Evolutionary conservation across 2,113 vertebrate species (phyloP).

Genomic region (Rhynchopsitta pachyrhyncha): DNA sequence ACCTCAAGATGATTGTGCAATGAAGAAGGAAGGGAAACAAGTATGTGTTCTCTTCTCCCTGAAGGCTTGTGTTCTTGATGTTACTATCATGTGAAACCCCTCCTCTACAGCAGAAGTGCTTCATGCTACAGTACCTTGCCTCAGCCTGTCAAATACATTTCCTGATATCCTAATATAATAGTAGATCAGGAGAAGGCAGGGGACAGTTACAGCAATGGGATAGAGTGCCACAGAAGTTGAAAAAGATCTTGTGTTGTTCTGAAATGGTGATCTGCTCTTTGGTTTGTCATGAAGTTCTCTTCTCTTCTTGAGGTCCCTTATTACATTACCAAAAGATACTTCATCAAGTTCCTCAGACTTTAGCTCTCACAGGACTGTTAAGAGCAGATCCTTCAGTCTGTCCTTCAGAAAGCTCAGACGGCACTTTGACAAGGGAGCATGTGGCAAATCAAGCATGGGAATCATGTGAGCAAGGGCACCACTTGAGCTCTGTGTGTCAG

Average conservation of each 20-base stretch:
- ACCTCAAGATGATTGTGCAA: neutral
- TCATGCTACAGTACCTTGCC: neutral
- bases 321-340: neutral
- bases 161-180: neutral
- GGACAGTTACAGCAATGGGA: neutral
- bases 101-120: neutral
- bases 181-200: neutral
- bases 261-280: neutral
- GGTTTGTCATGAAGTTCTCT: neutral
- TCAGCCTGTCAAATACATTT: neutral
- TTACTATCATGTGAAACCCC: neutral
- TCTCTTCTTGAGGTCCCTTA: neutral
- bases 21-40: neutral
- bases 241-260: neutral
- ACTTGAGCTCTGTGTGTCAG: neutral
- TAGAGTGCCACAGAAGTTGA: neutral
- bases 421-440: neutral
- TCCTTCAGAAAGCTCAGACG: neutral
- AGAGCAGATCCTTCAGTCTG: neutral
- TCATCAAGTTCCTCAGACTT: neutral
- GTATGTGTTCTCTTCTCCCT: neutral
- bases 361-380: neutral
- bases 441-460: fast-evolving
- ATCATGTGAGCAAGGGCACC: neutral
- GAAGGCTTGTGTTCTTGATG: neutral